Base-by-base conservation (phyloP, 2,888 invertebrate species). In the Phorcus lineatus region DNA sequence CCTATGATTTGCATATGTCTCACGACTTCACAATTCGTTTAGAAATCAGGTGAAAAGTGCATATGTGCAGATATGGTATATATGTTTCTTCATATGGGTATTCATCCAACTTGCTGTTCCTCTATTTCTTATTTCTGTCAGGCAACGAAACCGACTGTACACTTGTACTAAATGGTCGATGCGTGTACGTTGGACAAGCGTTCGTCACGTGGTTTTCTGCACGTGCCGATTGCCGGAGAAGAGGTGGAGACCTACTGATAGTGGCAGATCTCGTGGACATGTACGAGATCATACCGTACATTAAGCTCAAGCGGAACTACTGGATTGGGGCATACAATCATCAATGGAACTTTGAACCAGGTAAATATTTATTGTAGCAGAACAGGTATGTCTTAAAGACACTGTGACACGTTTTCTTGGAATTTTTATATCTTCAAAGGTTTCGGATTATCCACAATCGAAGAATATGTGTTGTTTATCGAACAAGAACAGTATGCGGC, bases 271-370 rank as follows among this genome's bases (percentile, higher is more conserved):
- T 83, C 9, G 67, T 74, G 22, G 83, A 83, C 74, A 81, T 83
- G 80, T 55, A 62, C 53, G 74, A 79, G 28, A 81, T 83, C 53
- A 76, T 78, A 16, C 79, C 79, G 19, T 70, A 78, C 67, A 76
- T 85, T 1, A 62, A 78, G 7, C 28, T 40, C 2, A 40, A 55
- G 13, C 70, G 80, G 13, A 54, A 53, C 11, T 82, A 85, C 75
- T 85, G 85, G 85, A 78, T 85, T 47, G 85, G 85, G 0, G 85
- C 83, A 4, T 81, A 81, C 1, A 83, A 85, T 47, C 81, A 85
- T 53, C 78, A 28, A 17, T 83, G 83, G 81, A 55, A 54, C 11
- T 83, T 80, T 47, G 67, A 77, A 9, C 74, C 81, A 66, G 79
- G 85, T 85, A 79, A 47, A 11, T 36, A 36, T 36, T 36, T 36